Conservation (phyloP, 1,140 invertebrate species). For the Chelonus insularis region DNA sequence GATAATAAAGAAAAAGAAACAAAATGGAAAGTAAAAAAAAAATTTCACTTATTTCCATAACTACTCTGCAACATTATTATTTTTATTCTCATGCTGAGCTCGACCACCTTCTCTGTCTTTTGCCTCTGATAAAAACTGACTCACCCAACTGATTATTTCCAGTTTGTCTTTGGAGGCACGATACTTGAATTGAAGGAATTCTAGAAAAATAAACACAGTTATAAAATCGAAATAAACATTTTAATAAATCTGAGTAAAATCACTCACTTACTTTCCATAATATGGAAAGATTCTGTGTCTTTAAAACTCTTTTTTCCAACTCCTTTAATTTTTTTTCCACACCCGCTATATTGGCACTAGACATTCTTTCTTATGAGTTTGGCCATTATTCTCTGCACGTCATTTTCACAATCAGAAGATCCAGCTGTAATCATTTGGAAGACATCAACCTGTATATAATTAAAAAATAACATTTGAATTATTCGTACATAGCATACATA, state of each 20-base stretch:
- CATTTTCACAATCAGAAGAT: background rate
- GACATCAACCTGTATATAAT: background rate
- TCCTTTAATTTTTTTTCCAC: background rate
- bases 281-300: conserved; percentile 16
- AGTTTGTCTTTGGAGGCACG: background rate
- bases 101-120: background rate
- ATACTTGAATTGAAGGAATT: background rate
- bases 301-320: background rate
- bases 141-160: background rate
- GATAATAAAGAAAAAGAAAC: too few relatives aligned
- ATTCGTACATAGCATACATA: too few relatives aligned
- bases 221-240: conserved; percentile 2
- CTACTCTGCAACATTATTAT: too few relatives aligned
- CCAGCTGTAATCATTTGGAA: background rate
- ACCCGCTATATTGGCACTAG: background rate
- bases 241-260: conserved; percentile 12
- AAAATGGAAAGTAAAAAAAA: too few relatives aligned
- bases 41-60: too few relatives aligned
- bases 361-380: background rate
- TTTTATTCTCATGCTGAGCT: background rate
- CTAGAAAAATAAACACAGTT: background rate
- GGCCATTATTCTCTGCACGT: background rate
- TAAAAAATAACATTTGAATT: background rate
- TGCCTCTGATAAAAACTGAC: background rate
- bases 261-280: conserved; percentile 18